Evolutionary conservation across 2,888 invertebrate species (phyloP), one percentile per base, ranked within the genome.

Genomic region (Epirrita christyi): DNA sequence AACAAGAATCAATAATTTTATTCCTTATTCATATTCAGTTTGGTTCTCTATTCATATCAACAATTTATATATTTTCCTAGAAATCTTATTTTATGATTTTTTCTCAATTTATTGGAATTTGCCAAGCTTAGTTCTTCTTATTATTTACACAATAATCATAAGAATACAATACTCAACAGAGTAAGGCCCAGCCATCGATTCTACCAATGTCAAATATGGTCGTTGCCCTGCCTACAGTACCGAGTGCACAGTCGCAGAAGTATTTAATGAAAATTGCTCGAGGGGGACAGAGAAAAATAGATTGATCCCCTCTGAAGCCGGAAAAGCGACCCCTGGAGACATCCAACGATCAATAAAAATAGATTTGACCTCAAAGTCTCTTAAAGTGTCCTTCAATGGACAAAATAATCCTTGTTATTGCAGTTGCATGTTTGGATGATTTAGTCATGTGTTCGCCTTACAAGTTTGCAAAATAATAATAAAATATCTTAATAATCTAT

Each of bases 231-330:
- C 44, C 13, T 28, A 9, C 48, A 53, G 32, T 8, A 11, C 37
- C 32, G 44, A 50, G 11, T 37, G 53, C 41, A 56, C 60, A 49
- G 37, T 46, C 50, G 52, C 47, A 45, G 55, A 43, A 56, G 53
- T 67, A 62, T 59, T 59, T 58, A 64, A 62, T 62, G 63, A 56
- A 61, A 67, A 65, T 65, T 63, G 63, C 44, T 38, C 55, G 55
- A 61, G 60, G 67, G 67, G 65, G 56, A 55, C 60, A 36, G 40
- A 51, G 61, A 56, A 62, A 59, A 61, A 61, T 67, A 49, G 50
- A 53, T 51, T 44, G 59, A 57, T 57, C 63, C 60, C 57, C 55
- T 54, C 38, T 43, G 46, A 34, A 51, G 50, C 66, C 57, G 66
- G 66, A 64, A 66, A 63, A 57, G 40, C 37, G 28, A 21, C 15